phyloP scores from a whole-genome alignment of 2,888 invertebrate species.

The Heliconius sara region DNA sequence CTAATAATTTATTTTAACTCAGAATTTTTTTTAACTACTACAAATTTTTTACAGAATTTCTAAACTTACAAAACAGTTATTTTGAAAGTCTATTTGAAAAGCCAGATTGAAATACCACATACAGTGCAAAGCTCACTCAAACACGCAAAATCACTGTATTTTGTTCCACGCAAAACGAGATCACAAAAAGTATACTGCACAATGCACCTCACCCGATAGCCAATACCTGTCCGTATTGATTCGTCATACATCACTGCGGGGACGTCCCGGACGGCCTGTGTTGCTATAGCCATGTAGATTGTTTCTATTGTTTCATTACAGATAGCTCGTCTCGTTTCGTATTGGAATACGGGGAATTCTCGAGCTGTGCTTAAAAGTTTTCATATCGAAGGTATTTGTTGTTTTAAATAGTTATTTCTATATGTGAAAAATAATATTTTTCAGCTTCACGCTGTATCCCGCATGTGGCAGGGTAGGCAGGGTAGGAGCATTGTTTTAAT shows the following conservation, averaged over 20 bases:
- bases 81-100: background rate
- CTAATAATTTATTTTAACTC: too few species aligned
- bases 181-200: conserved; percentile 31
- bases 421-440: background rate
- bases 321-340: conserved; percentile 15
- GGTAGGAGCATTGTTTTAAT: too few species aligned
- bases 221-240: conserved; percentile 37
- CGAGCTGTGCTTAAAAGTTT: background rate
- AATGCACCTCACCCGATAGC: conserved; percentile 34
- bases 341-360: conserved; percentile 1
- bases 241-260: conserved; percentile 40
- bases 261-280: conserved; percentile 19
- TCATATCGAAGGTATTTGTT: background rate
- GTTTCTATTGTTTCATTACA: conserved; percentile 25
- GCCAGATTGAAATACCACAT: background rate
- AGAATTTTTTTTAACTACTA: too few species aligned
- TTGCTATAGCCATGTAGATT: conserved; percentile 17
- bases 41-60: too few species aligned
- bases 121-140: background rate
- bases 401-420: background rate
- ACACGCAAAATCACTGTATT: conserved; percentile 18
- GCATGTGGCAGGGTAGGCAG: background rate
- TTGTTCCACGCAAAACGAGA: conserved; percentile 33
- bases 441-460: background rate
- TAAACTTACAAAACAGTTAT: background rate